phyloP scores from a whole-genome alignment of 2,113 vertebrate species.

The Aphelocoma coerulescens region DNA sequence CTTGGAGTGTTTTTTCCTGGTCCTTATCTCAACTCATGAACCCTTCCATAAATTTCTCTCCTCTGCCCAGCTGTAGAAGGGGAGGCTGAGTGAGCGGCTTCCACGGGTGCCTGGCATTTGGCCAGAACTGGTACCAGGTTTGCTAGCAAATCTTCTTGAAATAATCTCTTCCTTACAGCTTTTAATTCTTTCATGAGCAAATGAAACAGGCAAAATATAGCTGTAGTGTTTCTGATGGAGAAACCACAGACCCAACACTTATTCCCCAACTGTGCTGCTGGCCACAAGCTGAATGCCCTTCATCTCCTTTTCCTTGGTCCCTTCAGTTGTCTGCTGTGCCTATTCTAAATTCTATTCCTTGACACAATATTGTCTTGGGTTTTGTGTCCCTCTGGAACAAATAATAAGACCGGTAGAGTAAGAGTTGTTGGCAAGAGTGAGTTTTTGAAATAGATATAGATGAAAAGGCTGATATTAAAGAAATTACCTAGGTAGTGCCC shows the following conservation, averaged over 20 bases:
- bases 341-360: background rate
- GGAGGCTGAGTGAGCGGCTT: background rate
- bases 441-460: background rate
- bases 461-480: background rate
- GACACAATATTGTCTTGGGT: background rate
- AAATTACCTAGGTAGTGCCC: background rate
- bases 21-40: background rate
- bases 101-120: rapidly evolving
- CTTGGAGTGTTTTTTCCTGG: background rate
- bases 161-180: background rate
- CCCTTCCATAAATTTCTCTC: background rate
- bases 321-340: background rate
- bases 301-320: background rate
- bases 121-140: background rate
- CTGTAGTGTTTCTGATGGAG: background rate
- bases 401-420: background rate
- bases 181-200: background rate
- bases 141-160: background rate
- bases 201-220: background rate
- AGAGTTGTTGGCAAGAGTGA: background rate
- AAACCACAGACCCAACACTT: rapidly evolving
- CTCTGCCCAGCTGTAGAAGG: background rate
- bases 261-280: background rate
- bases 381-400: background rate
- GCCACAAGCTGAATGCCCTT: background rate